These are phyloP conservation scores for Drosophila ironensis DNA, from an alignment of 1,140 invertebrate genomes.

Conservation along the genomic window DNA sequence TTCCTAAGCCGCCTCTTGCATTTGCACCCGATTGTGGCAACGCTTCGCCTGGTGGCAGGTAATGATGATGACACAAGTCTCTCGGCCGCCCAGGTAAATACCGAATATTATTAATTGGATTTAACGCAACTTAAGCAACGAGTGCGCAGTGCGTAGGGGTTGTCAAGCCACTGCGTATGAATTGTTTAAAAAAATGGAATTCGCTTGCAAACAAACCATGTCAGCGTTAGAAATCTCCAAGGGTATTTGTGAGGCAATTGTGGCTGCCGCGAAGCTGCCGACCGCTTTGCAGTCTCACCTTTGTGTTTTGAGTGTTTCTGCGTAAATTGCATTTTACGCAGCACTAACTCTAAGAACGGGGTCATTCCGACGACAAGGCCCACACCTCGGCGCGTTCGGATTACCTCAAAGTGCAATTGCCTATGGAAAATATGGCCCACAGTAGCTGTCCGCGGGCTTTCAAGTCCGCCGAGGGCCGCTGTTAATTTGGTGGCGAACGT, in stretches of 20 bases:
- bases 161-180: neutral
- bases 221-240: constrained; percentile 8
- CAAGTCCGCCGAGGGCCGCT: constrained; percentile 54
- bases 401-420: constrained; percentile 59
- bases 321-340: constrained; percentile 68
- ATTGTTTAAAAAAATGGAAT: neutral
- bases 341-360: constrained; percentile 50
- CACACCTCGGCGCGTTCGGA: neutral
- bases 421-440: constrained; percentile 42
- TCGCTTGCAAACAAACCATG: neutral
- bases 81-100: neutral
- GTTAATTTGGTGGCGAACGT: constrained; percentile 52
- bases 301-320: constrained; percentile 29
- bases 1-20: constrained; percentile 48
- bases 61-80: neutral
- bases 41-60: constrained; percentile 5
- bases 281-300: constrained; percentile 43
- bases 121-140: constrained; percentile 66
- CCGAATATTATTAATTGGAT: constrained; percentile 65
- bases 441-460: constrained; percentile 49
- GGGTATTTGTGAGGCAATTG: constrained; percentile 16
- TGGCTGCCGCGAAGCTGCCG: neutral
- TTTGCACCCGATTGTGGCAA: constrained; percentile 28
- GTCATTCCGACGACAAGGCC: constrained; percentile 25
- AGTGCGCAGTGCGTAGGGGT: constrained; percentile 32